These are phyloP conservation scores for Seira ritae DNA, from an alignment of 2,888 invertebrate genomes.

Conservation along the genomic window DNA sequence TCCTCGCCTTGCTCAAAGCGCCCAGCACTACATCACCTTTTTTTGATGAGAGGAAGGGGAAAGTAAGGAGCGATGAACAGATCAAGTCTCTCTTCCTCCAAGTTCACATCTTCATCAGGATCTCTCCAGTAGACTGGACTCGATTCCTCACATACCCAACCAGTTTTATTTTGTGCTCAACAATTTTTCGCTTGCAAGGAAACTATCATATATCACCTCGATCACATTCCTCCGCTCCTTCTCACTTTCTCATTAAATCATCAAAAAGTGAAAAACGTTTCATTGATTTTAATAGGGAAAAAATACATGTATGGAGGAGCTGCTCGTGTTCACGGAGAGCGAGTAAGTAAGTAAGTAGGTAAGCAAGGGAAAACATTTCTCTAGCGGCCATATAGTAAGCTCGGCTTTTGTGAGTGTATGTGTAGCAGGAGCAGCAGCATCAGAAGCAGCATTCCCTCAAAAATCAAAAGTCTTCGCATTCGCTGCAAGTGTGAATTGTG, in stretches of 20 bases:
- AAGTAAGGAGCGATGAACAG: neutral
- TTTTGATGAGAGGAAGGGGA: constrained; percentile 6
- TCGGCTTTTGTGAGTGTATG: no score
- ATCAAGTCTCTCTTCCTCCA: constrained; percentile 15
- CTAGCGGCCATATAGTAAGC: no score
- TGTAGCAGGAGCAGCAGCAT: no score
- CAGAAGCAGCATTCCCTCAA: neutral
- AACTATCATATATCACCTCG: constrained; percentile 9
- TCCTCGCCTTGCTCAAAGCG: neutral
- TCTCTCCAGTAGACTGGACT: constrained; percentile 6
- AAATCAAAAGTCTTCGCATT: constrained; percentile 13
- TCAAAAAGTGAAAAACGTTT: constrained; percentile 28
- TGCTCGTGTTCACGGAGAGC: neutral
- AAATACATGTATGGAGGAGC: neutral
- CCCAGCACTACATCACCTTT: neutral
- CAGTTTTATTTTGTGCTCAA: constrained; percentile 12
- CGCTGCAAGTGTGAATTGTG: constrained; percentile 19
- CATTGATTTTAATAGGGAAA: constrained; percentile 50
- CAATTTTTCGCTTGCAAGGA: neutral
- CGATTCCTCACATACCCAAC: neutral
- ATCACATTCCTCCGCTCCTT: constrained; percentile 18
- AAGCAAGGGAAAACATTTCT: neutral
- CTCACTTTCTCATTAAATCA: constrained; percentile 19
- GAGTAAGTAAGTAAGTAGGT: neutral
- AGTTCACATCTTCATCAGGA: constrained; percentile 11